phyloP scores from a whole-genome alignment of 2,888 invertebrate genomes.

The Palloptera scutellata region DNA sequence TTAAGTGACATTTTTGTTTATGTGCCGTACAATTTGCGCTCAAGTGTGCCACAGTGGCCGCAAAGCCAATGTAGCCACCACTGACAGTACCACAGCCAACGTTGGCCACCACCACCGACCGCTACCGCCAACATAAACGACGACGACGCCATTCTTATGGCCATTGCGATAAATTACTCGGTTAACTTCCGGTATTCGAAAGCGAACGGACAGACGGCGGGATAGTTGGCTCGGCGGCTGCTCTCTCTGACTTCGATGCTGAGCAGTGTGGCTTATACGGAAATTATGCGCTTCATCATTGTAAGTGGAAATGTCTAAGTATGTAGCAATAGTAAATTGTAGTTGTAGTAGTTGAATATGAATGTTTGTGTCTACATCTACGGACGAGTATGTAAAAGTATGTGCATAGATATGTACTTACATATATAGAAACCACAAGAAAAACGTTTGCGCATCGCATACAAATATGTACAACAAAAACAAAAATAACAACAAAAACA shows the following conservation, averaged over 20 bases:
- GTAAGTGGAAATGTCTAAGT: constrained; percentile 16
- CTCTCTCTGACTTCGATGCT: too few relatives aligned
- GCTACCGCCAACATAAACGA: neutral
- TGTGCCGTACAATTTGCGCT: constrained; percentile 35
- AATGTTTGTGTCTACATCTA: neutral
- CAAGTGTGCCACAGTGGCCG: constrained; percentile 18
- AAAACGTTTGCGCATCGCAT: too few relatives aligned
- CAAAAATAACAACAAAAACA: neutral
- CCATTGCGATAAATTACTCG: constrained; percentile 38
- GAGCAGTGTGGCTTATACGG: constrained; percentile 14
- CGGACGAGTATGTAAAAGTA: neutral
- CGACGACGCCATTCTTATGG: constrained; percentile 26
- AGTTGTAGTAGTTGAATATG: neutral
- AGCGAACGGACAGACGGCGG: neutral
- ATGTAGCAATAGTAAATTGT: neutral
- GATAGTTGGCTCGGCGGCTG: too few relatives aligned
- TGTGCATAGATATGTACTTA: neutral
- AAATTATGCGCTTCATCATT: constrained; percentile 30
- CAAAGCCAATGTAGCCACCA: neutral
- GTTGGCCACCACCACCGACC: neutral
- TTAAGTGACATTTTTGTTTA: constrained; percentile 54
- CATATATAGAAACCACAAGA: neutral
- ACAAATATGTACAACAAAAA: neutral
- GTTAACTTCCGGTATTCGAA: constrained; percentile 30
- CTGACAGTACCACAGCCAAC: constrained; percentile 9